These are phyloP conservation scores for Gymnoscopelus braueri DNA, from an alignment of 2,797 vertebrate genomes.

Conservation along the genomic window DNA sequence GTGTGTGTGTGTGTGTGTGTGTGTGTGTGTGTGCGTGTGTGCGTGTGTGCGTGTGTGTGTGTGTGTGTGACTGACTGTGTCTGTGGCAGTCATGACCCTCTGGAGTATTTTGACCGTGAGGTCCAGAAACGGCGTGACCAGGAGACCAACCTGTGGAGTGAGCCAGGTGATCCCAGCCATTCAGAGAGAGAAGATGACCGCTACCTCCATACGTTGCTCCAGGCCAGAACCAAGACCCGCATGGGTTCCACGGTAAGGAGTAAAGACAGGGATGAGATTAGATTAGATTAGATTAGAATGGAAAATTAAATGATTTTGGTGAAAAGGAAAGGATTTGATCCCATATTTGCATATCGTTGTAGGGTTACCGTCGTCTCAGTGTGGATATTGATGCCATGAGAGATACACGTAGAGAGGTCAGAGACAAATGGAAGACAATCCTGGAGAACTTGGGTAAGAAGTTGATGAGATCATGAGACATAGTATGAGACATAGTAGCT, in stretches of 20 bases:
- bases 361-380: conserved; percentile 85
- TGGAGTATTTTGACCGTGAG: conserved; percentile 85
- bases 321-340: no score
- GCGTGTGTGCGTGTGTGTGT: no score
- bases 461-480: background rate
- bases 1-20: background rate
- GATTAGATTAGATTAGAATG: background rate
- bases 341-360: background rate
- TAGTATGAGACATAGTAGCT: no score
- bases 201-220: conserved; percentile 77
- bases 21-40: background rate
- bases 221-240: conserved; percentile 79
- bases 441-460: conserved; percentile 85
- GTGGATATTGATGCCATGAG: conserved; percentile 86
- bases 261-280: background rate
- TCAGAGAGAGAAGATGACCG: conserved; percentile 84
- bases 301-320: no score
- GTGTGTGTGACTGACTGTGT: background rate
- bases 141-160: conserved; percentile 87
- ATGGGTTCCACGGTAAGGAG: conserved; percentile 80
- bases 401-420: conserved; percentile 82
- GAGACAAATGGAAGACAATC: conserved; percentile 84
- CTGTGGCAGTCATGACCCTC: conserved; percentile 73
- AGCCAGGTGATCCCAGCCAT: conserved; percentile 84
- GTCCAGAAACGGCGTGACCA: conserved; percentile 84